These are phyloP conservation scores for Hylaeus anthracinus DNA, from an alignment of 1,140 invertebrate genomes.

Conservation along the genomic window DNA sequence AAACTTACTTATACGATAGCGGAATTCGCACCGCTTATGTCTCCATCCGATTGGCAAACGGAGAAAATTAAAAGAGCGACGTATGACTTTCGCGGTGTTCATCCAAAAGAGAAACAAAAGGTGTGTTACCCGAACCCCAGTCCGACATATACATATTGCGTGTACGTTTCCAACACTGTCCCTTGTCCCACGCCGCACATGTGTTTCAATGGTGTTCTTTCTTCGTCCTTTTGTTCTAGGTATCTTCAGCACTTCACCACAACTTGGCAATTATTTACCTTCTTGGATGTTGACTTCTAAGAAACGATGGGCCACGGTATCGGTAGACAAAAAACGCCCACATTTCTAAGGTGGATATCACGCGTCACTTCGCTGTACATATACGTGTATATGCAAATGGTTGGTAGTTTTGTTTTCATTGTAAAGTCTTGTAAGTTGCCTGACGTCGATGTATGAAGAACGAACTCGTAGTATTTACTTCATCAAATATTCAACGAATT, in stretches of 20 bases:
- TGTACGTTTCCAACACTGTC: conserved; percentile 42
- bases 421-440: conserved; percentile 48
- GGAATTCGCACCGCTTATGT: conserved; percentile 46
- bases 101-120: conserved; percentile 26
- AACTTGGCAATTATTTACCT: conserved; percentile 43
- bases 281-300: conserved; percentile 18
- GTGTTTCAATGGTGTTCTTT: conserved; percentile 17
- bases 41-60: conserved; percentile 39
- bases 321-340: conserved; percentile 8
- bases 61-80: conserved; percentile 49
- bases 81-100: conserved; percentile 13
- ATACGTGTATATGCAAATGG: conserved; percentile 25
- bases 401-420: conserved; percentile 21
- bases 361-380: conserved; percentile 41
- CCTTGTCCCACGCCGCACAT: conserved; percentile 19
- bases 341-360: conserved; percentile 8
- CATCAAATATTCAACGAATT: conserved; percentile 29
- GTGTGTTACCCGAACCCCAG: neutral
- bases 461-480: conserved; percentile 55
- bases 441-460: conserved; percentile 59
- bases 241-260: conserved; percentile 37
- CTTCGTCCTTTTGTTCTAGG: conserved; percentile 9
- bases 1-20: conserved; percentile 34
- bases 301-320: conserved; percentile 22
- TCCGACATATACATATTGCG: neutral